Conservation (phyloP, 2,113 vertebrate genomes). For the Isichthys henryi region DNA sequence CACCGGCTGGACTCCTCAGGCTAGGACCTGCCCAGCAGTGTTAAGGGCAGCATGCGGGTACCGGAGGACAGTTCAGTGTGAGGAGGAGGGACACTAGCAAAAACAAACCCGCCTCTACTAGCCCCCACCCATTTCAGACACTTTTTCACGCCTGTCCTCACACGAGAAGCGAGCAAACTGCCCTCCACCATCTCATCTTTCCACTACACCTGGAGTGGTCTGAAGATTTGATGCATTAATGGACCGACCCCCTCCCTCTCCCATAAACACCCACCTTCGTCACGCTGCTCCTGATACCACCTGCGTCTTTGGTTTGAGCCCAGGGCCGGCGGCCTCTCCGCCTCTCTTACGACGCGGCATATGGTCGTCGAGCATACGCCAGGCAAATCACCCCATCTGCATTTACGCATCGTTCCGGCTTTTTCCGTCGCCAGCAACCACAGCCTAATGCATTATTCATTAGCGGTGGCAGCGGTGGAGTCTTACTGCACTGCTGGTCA, state of each 20-base stretch:
- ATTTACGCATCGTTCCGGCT: conserved; percentile 55
- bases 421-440: conserved; percentile 44
- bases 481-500: not conserved
- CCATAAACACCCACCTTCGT: not conserved
- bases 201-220: not conserved
- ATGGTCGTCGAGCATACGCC: conserved; percentile 47
- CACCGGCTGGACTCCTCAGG: not conserved
- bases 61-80: not conserved
- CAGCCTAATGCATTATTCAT: conserved; percentile 59
- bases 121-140: not conserved
- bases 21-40: not conserved
- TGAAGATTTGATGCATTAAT: not conserved
- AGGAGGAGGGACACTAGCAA: too few relatives aligned
- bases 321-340: not conserved
- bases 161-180: not conserved
- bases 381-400: conserved; percentile 61
- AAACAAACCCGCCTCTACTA: not conserved
- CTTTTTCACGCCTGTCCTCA: not conserved
- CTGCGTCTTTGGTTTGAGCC: not conserved
- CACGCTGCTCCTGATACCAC: not conserved
- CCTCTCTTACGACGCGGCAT: not conserved
- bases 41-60: not conserved
- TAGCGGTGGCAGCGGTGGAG: conserved; percentile 27
- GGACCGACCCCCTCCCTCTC: not conserved
- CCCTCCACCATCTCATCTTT: not conserved